Conservation (phyloP, 2,888 invertebrate genomes). For the Polyommatus iphigenia region DNA sequence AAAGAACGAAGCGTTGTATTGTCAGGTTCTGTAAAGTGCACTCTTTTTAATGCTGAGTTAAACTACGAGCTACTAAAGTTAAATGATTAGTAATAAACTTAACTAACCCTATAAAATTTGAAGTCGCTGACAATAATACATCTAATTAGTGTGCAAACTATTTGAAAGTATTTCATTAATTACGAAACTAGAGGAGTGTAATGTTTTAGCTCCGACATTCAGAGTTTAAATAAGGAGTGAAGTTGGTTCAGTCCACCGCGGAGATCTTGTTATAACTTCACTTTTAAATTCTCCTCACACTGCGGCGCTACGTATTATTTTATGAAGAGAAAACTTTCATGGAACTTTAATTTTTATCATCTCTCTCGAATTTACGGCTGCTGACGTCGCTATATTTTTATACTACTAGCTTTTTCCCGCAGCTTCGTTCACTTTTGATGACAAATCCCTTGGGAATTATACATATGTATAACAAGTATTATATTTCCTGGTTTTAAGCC, state of each 20-base stretch:
- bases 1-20: background rate
- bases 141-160: background rate
- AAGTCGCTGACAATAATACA: background rate
- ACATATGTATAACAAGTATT: no score
- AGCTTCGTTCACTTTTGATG: no score
- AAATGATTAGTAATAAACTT: no score
- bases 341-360: background rate
- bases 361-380: background rate
- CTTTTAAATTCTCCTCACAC: constrained; percentile 1
- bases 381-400: background rate
- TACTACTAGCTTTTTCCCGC: no score
- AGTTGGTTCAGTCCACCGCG: background rate
- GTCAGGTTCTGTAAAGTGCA: no score
- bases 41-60: no score
- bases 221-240: constrained; percentile 14
- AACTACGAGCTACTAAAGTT: background rate
- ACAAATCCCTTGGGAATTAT: no score
- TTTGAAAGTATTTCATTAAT: background rate
- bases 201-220: constrained; percentile 3
- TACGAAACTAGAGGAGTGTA: background rate
- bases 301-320: background rate
- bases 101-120: background rate
- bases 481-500: no score
- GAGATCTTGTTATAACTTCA: constrained; percentile 2
- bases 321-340: background rate